phyloP scores from a whole-genome alignment of 1,140 invertebrate species.

The Drosophila persimilis region DNA sequence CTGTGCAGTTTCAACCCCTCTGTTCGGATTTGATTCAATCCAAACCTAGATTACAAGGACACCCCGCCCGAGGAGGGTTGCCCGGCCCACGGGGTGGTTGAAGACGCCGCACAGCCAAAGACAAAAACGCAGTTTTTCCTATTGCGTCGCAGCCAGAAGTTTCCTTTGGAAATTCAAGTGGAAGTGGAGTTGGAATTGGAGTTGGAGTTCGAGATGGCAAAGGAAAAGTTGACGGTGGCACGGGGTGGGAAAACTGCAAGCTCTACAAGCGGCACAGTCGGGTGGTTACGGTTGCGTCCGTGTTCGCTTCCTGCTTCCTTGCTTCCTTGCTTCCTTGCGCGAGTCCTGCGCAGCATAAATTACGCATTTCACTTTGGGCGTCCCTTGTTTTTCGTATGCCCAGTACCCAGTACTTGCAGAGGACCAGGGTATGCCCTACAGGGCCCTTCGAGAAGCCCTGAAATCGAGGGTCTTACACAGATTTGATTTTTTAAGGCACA shows the following conservation, averaged over 20 bases:
- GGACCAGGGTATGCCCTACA: constrained; percentile 2
- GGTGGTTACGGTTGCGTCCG: constrained; percentile 39
- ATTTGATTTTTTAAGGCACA: no score
- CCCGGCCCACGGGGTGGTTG: constrained; percentile 39
- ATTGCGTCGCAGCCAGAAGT: constrained; percentile 65
- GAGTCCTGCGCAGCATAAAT: constrained; percentile 75
- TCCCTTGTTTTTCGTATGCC: constrained; percentile 14
- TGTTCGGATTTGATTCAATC: constrained; percentile 53
- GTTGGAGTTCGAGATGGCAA: constrained; percentile 17
- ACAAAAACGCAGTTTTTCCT: constrained; percentile 69
- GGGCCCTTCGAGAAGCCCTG: no score
- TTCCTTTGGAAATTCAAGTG: constrained; percentile 25
- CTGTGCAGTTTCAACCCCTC: constrained; percentile 31
- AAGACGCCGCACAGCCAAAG: constrained; percentile 24
- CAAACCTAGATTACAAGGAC: constrained; percentile 54
- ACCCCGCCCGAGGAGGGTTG: constrained; percentile 52
- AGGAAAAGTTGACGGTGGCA: background rate
- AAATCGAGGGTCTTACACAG: no score
- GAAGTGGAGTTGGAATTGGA: constrained; percentile 25
- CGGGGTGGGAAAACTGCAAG: constrained; percentile 66
- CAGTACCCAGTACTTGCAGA: constrained; percentile 12
- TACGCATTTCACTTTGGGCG: constrained; percentile 70
- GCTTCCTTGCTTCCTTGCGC: constrained; percentile 34
- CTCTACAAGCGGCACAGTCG: constrained; percentile 47
- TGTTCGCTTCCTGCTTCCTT: constrained; percentile 13